Conservation (phyloP, 2,888 invertebrate genomes). For the Meloe dianella region DNA sequence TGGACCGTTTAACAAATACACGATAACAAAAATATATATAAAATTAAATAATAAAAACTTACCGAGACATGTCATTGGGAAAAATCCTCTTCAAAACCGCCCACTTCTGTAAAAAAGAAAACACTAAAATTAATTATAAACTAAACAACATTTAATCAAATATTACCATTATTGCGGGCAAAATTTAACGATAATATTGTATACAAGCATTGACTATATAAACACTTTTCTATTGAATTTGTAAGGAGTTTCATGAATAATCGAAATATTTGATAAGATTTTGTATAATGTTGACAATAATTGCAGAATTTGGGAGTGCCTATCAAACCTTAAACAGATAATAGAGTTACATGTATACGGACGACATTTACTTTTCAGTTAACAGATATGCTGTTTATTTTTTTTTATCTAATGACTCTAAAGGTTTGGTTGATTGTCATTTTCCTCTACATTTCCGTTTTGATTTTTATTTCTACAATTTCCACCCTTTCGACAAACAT, state of each 20-base stretch:
- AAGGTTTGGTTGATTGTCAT: conserved; percentile 50
- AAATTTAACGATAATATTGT: background rate
- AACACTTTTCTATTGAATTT: background rate
- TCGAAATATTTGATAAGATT: conserved; percentile 35
- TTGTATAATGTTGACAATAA: conserved; percentile 34
- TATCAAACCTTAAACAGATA: conserved; percentile 47
- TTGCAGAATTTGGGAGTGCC: conserved; percentile 48
- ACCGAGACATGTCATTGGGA: conserved; percentile 53
- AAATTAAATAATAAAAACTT: conserved; percentile 37
- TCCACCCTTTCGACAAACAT: conserved; percentile 35
- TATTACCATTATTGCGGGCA: conserved; percentile 20
- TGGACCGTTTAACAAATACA: too few species aligned
- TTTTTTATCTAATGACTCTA: background rate
- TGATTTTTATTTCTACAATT: conserved; percentile 49
- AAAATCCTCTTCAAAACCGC: conserved; percentile 38
- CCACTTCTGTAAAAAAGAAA: conserved; percentile 47
- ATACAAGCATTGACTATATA: background rate
- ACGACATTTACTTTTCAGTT: conserved; percentile 19
- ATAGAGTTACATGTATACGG: conserved; percentile 11
- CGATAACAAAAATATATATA: conserved; percentile 18
- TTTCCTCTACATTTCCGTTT: conserved; percentile 58
- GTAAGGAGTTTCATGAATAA: conserved; percentile 23
- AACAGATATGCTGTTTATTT: background rate
- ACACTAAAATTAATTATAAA: conserved; percentile 18
- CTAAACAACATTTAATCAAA: background rate